Evolutionary conservation across 2,888 invertebrate species (phyloP).

Genomic region (Apodemia zela): DNA sequence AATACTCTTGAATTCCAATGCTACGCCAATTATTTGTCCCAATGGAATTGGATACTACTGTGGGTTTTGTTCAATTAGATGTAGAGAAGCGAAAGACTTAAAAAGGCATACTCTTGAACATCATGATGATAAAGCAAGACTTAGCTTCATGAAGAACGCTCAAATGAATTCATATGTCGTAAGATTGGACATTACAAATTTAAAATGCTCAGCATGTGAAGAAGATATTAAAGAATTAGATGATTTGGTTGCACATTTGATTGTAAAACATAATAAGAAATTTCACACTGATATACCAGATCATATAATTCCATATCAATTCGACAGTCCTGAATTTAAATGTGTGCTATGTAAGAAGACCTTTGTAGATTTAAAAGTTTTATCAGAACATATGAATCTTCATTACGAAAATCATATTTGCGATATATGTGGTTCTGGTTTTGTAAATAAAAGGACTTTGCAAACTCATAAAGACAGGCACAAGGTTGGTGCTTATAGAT

Average conservation of each 20-base stretch:
- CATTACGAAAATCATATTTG: slow-evolving; percentile 69
- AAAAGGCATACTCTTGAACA: slow-evolving; percentile 45
- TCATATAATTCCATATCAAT: slow-evolving; percentile 48
- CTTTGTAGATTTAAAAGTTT: slow-evolving; percentile 30
- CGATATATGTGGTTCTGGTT: slow-evolving; percentile 68
- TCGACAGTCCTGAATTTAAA: slow-evolving; percentile 35
- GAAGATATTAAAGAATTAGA: slow-evolving; percentile 33
- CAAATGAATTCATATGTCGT: slow-evolving; percentile 25
- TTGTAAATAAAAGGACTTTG: slow-evolving; percentile 50
- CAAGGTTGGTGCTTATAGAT: slow-evolving; percentile 47
- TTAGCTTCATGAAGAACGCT: slow-evolving; percentile 41
- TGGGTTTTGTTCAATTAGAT: slow-evolving; percentile 56
- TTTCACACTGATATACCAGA: slow-evolving; percentile 40
- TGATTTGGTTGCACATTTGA: slow-evolving; percentile 41
- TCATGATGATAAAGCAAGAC: slow-evolving; percentile 42
- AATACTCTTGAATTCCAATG: slow-evolving; percentile 46
- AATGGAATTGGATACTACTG: slow-evolving; percentile 50
- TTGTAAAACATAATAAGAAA: slow-evolving; percentile 36
- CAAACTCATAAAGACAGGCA: slow-evolving; percentile 48
- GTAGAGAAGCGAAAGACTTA: slow-evolving; percentile 45
- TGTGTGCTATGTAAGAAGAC: slow-evolving; percentile 41
- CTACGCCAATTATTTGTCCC: slow-evolving; percentile 52
- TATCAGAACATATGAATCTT: slow-evolving; percentile 56
- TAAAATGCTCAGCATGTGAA: slow-evolving; percentile 31
- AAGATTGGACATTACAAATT: slow-evolving; percentile 36